phyloP scores from a whole-genome alignment of 2,797 vertebrate genomes.

The Pangasius djambal region DNA sequence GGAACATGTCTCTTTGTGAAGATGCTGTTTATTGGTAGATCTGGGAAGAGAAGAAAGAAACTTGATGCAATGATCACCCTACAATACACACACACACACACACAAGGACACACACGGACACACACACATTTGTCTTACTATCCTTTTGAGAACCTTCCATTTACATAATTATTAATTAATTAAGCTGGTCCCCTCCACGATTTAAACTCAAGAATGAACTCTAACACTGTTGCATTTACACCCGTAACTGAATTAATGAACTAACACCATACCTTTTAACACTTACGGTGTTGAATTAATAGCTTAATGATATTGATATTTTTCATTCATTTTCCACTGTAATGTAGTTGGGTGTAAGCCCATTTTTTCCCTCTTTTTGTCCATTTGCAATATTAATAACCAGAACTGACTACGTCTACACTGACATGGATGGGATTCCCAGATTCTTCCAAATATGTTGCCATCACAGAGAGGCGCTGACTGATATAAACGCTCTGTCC shows the following conservation, averaged over 20 bases:
- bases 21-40: constrained; percentile 8
- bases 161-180: not conserved
- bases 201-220: not conserved
- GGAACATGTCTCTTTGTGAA: constrained; percentile 36
- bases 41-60: not conserved
- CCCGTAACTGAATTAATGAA: not conserved
- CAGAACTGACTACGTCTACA: not conserved
- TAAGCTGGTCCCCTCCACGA: not conserved
- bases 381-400: not conserved
- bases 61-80: not conserved
- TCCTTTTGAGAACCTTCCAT: not conserved
- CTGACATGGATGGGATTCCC: not conserved
- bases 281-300: not conserved
- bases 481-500: not conserved
- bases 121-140: not conserved
- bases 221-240: not conserved
- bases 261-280: not conserved
- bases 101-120: not conserved
- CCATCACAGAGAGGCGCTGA: not conserved
- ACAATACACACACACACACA: not conserved
- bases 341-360: not conserved
- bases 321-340: not conserved
- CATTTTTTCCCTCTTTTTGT: not conserved
- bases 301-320: not conserved
- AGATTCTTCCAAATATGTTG: not conserved